Percentiles rank a stretch among this genome's conserved stretches.
Evolutionary conservation across 2,113 vertebrate genomes (phyloP).

Genomic region (Mobula birostris): DNA sequence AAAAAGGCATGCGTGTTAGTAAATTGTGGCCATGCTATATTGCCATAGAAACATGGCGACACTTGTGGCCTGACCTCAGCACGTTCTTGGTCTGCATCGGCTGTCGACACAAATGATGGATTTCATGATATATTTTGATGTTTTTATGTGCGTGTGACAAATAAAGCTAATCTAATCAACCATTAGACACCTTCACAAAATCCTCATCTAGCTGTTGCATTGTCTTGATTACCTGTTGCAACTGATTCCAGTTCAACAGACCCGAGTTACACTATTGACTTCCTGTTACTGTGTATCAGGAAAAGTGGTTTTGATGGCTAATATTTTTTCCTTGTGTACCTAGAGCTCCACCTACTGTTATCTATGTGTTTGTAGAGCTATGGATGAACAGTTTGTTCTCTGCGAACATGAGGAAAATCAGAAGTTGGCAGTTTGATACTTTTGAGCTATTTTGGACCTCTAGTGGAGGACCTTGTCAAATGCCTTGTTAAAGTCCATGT

Average conservation of each 20-base stretch:
- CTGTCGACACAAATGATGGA: no score
- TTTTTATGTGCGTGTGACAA: no score
- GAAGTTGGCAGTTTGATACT: background rate
- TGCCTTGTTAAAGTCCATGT: no score
- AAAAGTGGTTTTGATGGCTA: background rate
- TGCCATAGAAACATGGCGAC: no score
- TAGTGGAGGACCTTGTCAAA: no score
- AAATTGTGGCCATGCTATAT: no score
- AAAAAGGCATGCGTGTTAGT: no score
- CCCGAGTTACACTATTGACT: background rate
- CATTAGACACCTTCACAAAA: background rate
- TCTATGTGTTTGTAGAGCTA: background rate
- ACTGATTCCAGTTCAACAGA: background rate
- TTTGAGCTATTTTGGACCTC: background rate
- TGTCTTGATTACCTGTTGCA: background rate
- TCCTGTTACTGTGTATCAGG: background rate
- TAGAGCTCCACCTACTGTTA: conserved; percentile 4
- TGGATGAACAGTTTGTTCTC: background rate
- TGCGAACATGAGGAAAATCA: background rate
- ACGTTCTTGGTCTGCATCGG: no score
- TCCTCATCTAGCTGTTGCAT: background rate
- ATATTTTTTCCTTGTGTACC: background rate
- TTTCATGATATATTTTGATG: no score
- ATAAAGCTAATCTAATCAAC: background rate
- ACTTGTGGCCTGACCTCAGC: no score